Evolutionary conservation across 2,113 vertebrate species (phyloP), one percentile per base, ranked within the genome.

Genomic region (Myocastor coypus): DNA sequence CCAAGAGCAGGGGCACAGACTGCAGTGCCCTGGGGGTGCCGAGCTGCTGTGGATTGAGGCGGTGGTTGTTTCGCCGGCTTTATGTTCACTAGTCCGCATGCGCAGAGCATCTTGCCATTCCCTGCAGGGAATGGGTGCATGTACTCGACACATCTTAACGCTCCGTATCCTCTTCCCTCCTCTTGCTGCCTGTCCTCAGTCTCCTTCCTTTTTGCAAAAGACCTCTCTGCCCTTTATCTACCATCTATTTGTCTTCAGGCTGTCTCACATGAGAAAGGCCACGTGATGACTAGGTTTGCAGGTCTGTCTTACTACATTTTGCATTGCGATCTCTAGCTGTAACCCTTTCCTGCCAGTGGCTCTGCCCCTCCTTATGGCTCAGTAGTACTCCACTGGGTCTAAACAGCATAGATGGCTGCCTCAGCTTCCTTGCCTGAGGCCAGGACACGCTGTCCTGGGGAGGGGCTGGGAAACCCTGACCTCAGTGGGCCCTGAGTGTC

Each of bases 381-480:
- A 32, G 75, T 30, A 32, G 42, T 50, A 30, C 42, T 55, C 52
- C 42, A 32, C 30, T 50, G 42, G 4, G 7, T 30, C 16, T 78
- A 17, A 50, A 8, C 4, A 50, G 13, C 75, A 13, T 1, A 69
- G 9, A 13, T 4, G 57, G 4, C 32, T 37, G 59, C 73, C 32
- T 91, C 34, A 34, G 64, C 66, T 85, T 85, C 28, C 32, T 34
- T 87, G 37, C 12, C 80, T 77, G 24, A 69, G 17, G 9, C 19
- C 37, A 37, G 9, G 3, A 46, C 57, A 57, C 10, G 52, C 46
- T 0, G 4, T 64, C 26, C 17, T 4, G 4, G 9, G 66, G 22
- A 34, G 4, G 4, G 20, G 12, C 9, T 3, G 0, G 40, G 1
- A 66, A 75, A 22, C 30, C 13, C 55, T 2, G 4, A 1, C 16